Evolutionary conservation across 2,113 vertebrate species (phyloP), one percentile per base, ranked within the genome.

Genomic region (Heteronetta atricapilla): DNA sequence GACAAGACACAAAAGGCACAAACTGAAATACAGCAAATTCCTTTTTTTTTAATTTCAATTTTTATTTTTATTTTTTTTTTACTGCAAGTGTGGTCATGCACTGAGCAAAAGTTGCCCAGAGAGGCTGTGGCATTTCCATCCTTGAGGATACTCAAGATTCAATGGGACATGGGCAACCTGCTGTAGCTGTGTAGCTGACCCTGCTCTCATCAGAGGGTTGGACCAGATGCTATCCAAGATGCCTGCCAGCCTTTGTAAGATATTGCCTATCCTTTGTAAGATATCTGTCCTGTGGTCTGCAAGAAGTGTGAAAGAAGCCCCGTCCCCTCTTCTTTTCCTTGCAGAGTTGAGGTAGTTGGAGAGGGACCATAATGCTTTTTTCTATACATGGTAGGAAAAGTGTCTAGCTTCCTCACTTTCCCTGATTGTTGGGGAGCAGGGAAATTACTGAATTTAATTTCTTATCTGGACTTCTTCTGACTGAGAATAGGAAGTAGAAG

Each of bases 161-260:
- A 53, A 23, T 8, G 17, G 17, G 7, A 34, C 4, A 3, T 8
- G 12, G 6, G 48, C 12, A 50, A 66, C 0, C 0, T n/a, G 16
- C n/a, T 79, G 44, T 13, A 66, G n/a, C n/a, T n/a, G n/a, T n/a
- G n/a, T n/a, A n/a, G 60, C 19, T 76, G 23, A 76, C 20, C 4
- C 8, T 70, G 10, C 23, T 70, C n/a, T 50, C 33, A 70, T 8
- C 20, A 93, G 64, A 20, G 22, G 8, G 8, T n/a, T 64, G 6
- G 38, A 87, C 20, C 31, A 34, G 22, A 31, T 21, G 8, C 23
- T 50, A 52, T 79, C 44, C 3, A 38, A 70, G 17, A 72, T 23
- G 6, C 26, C 13, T n/a, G 11, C 21, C 53, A 88, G 28, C 15
- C 13, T n/a, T n/a, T n/a, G n/a, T n/a, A n/a, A n/a, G n/a, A n/a